Conservation (phyloP, 2,113 vertebrate species). For the Ctenomys sociabilis region DNA sequence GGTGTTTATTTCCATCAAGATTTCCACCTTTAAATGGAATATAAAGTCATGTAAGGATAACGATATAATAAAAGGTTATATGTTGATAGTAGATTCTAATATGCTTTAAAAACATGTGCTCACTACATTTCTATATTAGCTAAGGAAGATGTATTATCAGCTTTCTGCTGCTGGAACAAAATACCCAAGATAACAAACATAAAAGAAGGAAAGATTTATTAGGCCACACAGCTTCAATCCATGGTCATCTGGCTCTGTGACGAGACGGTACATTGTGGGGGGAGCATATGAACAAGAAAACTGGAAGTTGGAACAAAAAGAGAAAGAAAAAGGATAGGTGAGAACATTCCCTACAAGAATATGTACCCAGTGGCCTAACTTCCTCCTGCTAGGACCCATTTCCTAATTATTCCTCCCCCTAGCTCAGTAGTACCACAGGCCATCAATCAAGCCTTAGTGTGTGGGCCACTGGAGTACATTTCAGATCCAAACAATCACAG, state of each 20-base stretch:
- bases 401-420: neutral
- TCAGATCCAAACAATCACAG: neutral
- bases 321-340: neutral
- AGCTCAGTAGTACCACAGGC: neutral
- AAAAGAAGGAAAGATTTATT: neutral
- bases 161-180: neutral
- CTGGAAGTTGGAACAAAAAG: neutral
- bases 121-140: neutral
- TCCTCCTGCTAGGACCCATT: neutral
- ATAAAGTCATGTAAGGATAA: neutral
- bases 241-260: neutral
- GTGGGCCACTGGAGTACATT: neutral
- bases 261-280: neutral
- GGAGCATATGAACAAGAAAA: neutral
- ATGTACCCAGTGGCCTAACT: neutral
- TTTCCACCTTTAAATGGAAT: neutral
- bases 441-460: neutral
- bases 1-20: neutral
- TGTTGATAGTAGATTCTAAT: constrained; percentile 11
- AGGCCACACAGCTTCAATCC: neutral
- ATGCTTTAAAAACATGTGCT: neutral
- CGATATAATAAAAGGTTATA: neutral
- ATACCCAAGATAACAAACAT: neutral
- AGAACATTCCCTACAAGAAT: neutral
- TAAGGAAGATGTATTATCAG: neutral